A percentile compares a stretch with the other conserved stretches of the same genome.
These are phyloP conservation scores for Cybosia mesomella DNA, from an alignment of 2,888 invertebrate species.

Conservation along the genomic window DNA sequence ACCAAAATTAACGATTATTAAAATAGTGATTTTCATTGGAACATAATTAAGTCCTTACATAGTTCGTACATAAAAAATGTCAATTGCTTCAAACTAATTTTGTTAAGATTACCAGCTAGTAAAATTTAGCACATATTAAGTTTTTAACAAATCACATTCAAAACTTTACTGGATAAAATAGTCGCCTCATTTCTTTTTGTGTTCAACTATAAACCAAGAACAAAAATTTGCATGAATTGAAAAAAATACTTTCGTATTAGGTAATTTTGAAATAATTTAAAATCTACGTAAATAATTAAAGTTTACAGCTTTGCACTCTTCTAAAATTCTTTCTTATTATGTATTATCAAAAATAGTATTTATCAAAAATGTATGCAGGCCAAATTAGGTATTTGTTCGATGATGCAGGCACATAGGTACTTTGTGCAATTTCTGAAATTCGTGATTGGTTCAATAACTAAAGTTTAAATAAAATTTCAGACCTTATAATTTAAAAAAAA, in stretches of 20 bases:
- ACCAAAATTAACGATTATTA: neutral
- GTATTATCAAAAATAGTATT: neutral
- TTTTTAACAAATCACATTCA: neutral
- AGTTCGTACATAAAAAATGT: neutral
- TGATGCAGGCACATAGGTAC: neutral
- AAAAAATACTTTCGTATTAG: neutral
- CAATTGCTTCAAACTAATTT: neutral
- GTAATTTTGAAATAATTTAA: neutral
- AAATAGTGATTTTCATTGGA: neutral
- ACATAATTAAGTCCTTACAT: neutral
- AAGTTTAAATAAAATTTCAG: neutral
- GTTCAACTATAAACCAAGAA: neutral
- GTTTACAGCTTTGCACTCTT: neutral
- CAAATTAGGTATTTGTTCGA: neutral
- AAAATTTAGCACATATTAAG: neutral
- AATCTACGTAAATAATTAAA: neutral
- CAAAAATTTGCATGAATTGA: neutral
- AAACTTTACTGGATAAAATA: neutral
- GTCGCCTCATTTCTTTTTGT: neutral
- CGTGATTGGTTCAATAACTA: neutral
- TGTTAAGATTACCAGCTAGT: neutral
- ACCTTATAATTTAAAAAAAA: neutral
- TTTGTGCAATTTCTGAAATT: neutral
- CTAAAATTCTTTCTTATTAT: neutral
- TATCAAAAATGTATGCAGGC: neutral